phyloP scores from a whole-genome alignment of 2,888 invertebrate species.

The Leptopilina myrica region DNA sequence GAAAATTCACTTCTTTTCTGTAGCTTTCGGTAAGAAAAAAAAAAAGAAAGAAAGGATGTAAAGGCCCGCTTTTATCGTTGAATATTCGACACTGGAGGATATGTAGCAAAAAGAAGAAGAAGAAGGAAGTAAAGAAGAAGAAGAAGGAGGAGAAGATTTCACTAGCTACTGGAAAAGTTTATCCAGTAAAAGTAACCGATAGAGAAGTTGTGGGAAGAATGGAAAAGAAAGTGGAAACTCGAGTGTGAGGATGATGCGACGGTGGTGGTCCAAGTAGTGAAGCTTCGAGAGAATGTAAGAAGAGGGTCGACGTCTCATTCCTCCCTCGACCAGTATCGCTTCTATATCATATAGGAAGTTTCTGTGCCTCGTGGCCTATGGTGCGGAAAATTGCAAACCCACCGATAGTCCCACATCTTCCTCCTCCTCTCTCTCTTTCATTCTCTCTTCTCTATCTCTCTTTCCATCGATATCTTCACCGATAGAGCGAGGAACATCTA shows the following conservation, averaged over 20 bases:
- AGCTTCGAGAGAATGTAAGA: conserved; percentile 37
- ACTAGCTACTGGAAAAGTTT: conserved; percentile 36
- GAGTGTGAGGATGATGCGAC: conserved; percentile 21
- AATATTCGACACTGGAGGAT: conserved; percentile 35
- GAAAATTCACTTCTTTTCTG: neutral
- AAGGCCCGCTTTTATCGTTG: conserved; percentile 24
- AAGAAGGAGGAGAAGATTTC: neutral
- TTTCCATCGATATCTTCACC: conserved; percentile 30
- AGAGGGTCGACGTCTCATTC: conserved; percentile 49
- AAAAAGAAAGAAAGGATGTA: neutral
- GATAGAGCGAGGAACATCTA: conserved; percentile 19
- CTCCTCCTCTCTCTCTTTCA: conserved; percentile 34
- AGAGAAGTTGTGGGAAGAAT: conserved; percentile 35
- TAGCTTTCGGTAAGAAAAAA: neutral
- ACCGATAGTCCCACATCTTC: conserved; percentile 55
- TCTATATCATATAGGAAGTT: conserved; percentile 42
- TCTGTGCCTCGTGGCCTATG: conserved; percentile 56
- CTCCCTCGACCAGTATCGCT: conserved; percentile 36
- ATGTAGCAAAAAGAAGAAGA: conserved; percentile 17
- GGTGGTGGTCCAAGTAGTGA: conserved; percentile 37
- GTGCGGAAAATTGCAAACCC: conserved; percentile 64
- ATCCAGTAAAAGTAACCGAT: conserved; percentile 16
- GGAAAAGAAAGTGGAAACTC: conserved; percentile 36
- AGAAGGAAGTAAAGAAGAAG: neutral
- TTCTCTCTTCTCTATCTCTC: conserved; percentile 1